Conservation (phyloP, 2,113 vertebrate species). For the Gallinago undulata region DNA sequence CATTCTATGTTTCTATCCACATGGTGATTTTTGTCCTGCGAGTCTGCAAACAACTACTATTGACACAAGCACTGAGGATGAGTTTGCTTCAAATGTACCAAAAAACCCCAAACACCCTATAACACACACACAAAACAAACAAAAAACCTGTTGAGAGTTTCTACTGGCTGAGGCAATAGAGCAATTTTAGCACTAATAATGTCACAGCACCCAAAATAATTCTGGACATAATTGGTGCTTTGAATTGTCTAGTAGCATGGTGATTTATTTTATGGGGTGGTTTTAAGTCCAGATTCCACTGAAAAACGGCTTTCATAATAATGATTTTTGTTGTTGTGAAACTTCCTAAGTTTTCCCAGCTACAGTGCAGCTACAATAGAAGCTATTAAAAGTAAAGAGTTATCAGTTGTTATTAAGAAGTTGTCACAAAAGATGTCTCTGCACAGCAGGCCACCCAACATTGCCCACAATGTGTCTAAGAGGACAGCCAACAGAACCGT, state of each 20-base stretch:
- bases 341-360: neutral
- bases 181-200: neutral
- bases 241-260: neutral
- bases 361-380: neutral
- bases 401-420: neutral
- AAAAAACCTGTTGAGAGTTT: neutral
- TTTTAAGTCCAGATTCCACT: neutral
- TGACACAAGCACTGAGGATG: neutral
- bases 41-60: neutral
- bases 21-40: neutral
- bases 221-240: neutral
- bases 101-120: neutral
- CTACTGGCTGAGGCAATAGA: neutral
- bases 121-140: neutral
- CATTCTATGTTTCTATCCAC: neutral
- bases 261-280: neutral
- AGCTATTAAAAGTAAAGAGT: neutral
- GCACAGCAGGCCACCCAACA: neutral
- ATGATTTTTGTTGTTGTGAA: neutral
- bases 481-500: neutral
- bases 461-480: neutral
- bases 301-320: neutral
- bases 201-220: neutral
- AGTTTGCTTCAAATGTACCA: neutral
- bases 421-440: neutral